These are phyloP conservation scores for Dioctria linearis DNA, from an alignment of 2,888 invertebrate species.

Conservation along the genomic window DNA sequence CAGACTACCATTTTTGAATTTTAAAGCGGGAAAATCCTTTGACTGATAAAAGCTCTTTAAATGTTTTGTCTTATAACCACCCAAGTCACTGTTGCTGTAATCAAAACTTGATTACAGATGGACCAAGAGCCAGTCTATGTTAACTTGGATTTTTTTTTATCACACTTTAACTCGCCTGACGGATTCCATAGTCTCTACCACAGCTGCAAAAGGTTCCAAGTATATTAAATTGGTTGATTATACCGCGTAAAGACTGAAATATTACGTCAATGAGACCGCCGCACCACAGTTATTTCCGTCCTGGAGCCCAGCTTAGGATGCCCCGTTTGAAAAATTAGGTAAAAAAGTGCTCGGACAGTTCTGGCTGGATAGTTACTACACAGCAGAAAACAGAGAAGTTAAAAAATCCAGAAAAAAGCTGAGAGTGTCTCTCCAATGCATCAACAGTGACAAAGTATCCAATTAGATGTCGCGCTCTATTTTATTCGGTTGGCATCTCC, in stretches of 20 bases:
- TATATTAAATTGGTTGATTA: conserved; percentile 42
- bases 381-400: conserved; percentile 11
- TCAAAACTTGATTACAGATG: too few species aligned
- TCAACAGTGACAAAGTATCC: conserved; percentile 59
- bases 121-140: too few species aligned
- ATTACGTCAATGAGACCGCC: conserved; percentile 37
- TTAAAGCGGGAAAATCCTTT: too few species aligned
- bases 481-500: conserved; percentile 42
- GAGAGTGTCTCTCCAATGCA: conserved; percentile 52
- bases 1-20: too few species aligned
- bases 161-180: too few species aligned
- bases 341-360: conserved; percentile 32
- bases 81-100: too few species aligned
- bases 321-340: conserved; percentile 25
- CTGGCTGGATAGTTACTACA: not conserved
- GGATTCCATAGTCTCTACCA: too few species aligned
- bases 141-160: too few species aligned
- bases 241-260: conserved; percentile 41
- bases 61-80: too few species aligned
- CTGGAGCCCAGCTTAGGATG: not conserved
- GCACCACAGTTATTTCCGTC: conserved; percentile 13
- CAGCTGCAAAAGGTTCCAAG: not conserved
- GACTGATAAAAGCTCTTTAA: too few species aligned
- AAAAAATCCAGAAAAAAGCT: conserved; percentile 11
- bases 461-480: conserved; percentile 56